Evolutionary conservation across 2,888 invertebrate species (phyloP), one percentile per base, ranked within the genome.

Genomic region (Stenichneumon culpator): DNA sequence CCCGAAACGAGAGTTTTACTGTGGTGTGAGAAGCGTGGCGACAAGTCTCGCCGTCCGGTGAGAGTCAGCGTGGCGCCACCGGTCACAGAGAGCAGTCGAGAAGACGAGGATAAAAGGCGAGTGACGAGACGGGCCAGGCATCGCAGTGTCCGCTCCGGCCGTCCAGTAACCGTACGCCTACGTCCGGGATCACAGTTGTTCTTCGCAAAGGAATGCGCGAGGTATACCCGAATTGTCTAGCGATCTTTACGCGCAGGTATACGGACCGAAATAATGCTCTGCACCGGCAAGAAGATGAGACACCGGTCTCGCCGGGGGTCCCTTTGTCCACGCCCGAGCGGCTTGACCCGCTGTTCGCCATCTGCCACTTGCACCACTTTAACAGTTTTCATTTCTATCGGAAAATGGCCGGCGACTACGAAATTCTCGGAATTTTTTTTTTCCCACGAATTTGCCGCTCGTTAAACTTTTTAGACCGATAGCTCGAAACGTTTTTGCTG

Each of bases 301-400:
- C 57, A 57, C 11, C 28, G 52, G 52, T 19, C 50, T 16, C 47
- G 68, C 6, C 50, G 28, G 50, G 47, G 28, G 68, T 52, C 54
- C 52, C 54, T 54, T 57, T 57, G 54, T 72, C 72, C 19, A 72
- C 54, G 19, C 54, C 22, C 70, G 36, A 57, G 67, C 63, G 11
- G 16, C 70, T 77, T 50, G 81, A 84, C 81, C 81, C 81, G 84
- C 77, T 50, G 80, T 39, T 65, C 65, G 63, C 84, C 84, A 84
- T 84, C 81, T 84, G 84, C 74, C 70, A 47, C 65, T 63, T 67
- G 32, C 14, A 14, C 22, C 54, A 3, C 9, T 28, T n/a, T 16
- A 25, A 68, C n/a, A 47, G 78, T 57, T 81, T 81, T 78, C 60
- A 57, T 52, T 52, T 79, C 67, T 25, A 69, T 25, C 44, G n/a